Conservation (phyloP, 2,888 invertebrate species). For the Branchellion lobata region DNA sequence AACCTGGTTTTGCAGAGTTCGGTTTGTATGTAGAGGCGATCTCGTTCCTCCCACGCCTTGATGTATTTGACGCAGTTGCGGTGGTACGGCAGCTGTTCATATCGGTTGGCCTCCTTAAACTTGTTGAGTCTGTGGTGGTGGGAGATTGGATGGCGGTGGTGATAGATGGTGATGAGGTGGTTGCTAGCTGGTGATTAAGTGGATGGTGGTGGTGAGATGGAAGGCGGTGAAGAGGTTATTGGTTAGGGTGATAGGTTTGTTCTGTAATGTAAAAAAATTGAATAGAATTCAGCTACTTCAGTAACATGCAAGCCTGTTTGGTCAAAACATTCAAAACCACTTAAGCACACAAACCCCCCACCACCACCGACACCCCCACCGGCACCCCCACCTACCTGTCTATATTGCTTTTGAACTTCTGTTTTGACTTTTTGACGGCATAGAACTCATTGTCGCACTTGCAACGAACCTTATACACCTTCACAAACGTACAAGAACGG, state of each 20-base stretch:
- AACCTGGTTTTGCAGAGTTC: conserved; percentile 70
- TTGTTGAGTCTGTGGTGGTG: conserved; percentile 65
- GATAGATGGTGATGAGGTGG: no score
- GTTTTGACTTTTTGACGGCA: conserved; percentile 73
- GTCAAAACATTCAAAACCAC: no score
- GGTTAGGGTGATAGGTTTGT: no score
- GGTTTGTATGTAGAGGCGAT: conserved; percentile 71
- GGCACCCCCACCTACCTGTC: conserved; percentile 63
- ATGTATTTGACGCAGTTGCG: conserved; percentile 71
- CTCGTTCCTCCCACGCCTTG: conserved; percentile 75
- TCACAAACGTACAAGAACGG: conserved; percentile 34
- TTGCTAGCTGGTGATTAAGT: no score
- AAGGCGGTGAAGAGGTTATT: neutral
- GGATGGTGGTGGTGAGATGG: no score
- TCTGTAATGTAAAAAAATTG: no score
- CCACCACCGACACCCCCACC: no score
- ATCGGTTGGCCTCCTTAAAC: conserved; percentile 71
- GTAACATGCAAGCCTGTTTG: no score
- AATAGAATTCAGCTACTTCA: no score
- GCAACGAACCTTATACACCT: conserved; percentile 71
- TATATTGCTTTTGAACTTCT: conserved; percentile 67
- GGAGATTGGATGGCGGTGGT: neutral
- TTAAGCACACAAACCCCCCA: no score
- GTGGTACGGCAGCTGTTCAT: conserved; percentile 71
- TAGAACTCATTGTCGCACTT: conserved; percentile 71